Evolutionary conservation across 2,888 invertebrate species (phyloP), one percentile per base, ranked within the genome.

Genomic region (Oxytorus armatus): DNA sequence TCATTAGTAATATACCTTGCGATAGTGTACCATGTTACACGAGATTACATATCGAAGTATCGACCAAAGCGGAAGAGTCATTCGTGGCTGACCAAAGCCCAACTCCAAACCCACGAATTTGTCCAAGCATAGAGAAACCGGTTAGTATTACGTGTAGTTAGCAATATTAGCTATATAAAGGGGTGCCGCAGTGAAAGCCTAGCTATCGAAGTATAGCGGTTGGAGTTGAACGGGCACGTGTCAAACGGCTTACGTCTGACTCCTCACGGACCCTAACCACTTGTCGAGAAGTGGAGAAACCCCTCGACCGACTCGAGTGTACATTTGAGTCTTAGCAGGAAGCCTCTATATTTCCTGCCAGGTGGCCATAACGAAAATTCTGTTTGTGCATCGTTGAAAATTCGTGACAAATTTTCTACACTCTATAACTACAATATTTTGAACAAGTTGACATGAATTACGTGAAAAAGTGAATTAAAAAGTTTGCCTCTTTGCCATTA

Each of bases 361-460:
- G 4, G 29, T 29, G 14, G 16, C 49, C 29, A 18, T 63, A 69
- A 79, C 77, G 65, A 65, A 82, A 76, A 79, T 83, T 79, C 51
- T 42, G 59, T 1, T 63, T 70, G n/a, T 66, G 57, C 70, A 51
- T 61, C 66, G 49, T 4, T 10, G 10, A 4, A 36, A 36, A 36
- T 36, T 33, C 53, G 69, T 69, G 16, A 29, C 8, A 63, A 63
- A 10, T 29, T 44, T 29, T 3, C 5, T 33, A 33, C 18, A 33
- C 16, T 33, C 33, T 33, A 16, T 29, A 18, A 16, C 14, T 57
- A 36, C 33, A 57, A 57, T 57, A 57, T 57, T 57, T 57, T 36
- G 3, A 57, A 36, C 36, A n/a, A n/a, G n/a, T n/a, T n/a, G n/a
- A n/a, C n/a, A n/a, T n/a, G n/a, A n/a, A n/a, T n/a, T n/a, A n/a